These are phyloP conservation scores for Crotalus helleri DNA, from an alignment of 2,113 vertebrate species.

Conservation along the genomic window DNA sequence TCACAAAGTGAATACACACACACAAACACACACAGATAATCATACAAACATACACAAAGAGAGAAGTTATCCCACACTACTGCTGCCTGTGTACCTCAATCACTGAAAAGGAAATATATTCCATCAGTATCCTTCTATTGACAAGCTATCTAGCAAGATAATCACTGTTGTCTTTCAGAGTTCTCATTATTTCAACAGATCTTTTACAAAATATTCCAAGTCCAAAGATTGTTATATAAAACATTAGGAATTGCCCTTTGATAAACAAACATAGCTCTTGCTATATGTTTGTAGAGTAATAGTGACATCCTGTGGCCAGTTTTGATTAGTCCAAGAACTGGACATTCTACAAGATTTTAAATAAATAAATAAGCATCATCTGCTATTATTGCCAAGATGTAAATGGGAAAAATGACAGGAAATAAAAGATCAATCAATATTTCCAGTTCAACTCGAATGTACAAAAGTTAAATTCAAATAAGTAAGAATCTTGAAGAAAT, in stretches of 20 bases:
- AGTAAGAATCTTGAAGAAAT: not conserved
- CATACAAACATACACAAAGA: not conserved
- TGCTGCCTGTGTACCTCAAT: fast-evolving
- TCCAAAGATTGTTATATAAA: not conserved
- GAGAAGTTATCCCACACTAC: not conserved
- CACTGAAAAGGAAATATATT: not conserved
- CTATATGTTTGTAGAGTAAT: slow-evolving; percentile 64
- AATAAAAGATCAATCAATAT: not conserved
- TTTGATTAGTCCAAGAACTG: slow-evolving; percentile 48
- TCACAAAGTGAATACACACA: not conserved
- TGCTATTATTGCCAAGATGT: not conserved
- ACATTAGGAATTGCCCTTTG: slow-evolving; percentile 15
- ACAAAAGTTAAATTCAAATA: slow-evolving; percentile 41
- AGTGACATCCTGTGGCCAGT: slow-evolving; percentile 72
- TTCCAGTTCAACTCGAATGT: slow-evolving; percentile 22
- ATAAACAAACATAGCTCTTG: slow-evolving; percentile 53
- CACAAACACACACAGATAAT: not conserved
- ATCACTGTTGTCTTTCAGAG: not conserved
- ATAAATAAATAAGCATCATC: not conserved
- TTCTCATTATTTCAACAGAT: not conserved
- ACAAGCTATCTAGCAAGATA: not conserved
- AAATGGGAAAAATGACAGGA: not conserved
- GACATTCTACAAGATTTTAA: slow-evolving; percentile 30
- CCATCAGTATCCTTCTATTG: not conserved
- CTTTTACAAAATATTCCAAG: not conserved